phyloP scores from a whole-genome alignment of 2,113 vertebrate species.

The Rhinopomastus cyanomelas region DNA sequence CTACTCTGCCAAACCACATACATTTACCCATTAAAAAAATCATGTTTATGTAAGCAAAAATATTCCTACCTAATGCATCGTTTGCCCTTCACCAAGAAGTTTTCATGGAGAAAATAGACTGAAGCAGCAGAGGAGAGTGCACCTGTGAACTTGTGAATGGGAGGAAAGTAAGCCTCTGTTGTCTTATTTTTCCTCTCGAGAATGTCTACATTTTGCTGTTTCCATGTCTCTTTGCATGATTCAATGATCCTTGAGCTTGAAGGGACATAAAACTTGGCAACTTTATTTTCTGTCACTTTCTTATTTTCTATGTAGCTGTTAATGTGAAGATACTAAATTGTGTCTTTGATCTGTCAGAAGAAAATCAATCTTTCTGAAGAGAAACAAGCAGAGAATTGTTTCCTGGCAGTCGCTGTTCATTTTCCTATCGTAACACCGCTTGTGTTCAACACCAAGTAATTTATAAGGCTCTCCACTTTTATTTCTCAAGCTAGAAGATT shows the following conservation, averaged over 20 bases:
- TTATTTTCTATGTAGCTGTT: slow-evolving; percentile 14
- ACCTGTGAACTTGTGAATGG: neutral
- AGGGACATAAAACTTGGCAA: neutral
- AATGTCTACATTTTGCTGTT: neutral
- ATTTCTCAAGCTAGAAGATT: neutral
- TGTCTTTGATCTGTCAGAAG: neutral
- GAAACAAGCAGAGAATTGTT: slow-evolving; percentile 7
- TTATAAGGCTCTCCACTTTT: neutral
- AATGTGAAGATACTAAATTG: neutral
- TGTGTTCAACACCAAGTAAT: neutral
- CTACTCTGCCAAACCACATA: neutral
- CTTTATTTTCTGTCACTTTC: neutral
- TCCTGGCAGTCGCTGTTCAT: neutral
- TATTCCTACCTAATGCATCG: neutral
- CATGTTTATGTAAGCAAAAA: neutral
- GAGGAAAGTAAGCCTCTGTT: neutral
- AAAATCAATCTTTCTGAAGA: slow-evolving; percentile 21
- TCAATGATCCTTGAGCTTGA: neutral
- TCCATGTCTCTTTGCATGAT: neutral
- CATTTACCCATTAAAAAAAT: neutral
- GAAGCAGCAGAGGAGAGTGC: neutral
- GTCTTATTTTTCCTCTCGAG: neutral
- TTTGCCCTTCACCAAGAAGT: neutral
- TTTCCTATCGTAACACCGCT: neutral
- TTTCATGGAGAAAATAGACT: neutral